Evolutionary conservation across 2,888 invertebrate genomes (phyloP).

Genomic region (Luperina nickerlii): DNA sequence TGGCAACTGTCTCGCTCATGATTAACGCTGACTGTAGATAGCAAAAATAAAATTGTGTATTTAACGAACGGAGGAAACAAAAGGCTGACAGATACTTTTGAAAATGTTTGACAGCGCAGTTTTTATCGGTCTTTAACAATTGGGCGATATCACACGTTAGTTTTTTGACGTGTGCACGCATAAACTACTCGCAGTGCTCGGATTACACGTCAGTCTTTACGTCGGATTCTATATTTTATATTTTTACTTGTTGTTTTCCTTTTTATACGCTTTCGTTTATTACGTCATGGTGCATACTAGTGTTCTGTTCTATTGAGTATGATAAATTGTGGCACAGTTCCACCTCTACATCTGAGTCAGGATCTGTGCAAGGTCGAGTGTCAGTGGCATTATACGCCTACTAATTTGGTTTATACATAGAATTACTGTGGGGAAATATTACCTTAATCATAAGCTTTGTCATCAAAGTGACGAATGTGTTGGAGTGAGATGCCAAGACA

Average conservation of each 20-base stretch:
- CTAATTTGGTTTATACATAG: constrained; percentile 13
- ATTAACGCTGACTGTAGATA: constrained; percentile 69
- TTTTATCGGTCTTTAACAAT: constrained; percentile 65
- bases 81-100: constrained; percentile 65
- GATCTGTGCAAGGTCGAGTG: constrained; percentile 39
- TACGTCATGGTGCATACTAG: constrained; percentile 13
- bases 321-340: constrained; percentile 16
- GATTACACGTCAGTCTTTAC: constrained; percentile 21
- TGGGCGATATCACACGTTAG: constrained; percentile 44
- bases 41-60: constrained; percentile 65
- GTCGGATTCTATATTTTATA: constrained; percentile 25
- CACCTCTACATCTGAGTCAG: constrained; percentile 36
- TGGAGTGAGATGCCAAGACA: not conserved
- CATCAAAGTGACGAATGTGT: constrained; percentile 6
- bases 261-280: constrained; percentile 7
- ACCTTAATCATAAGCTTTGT: constrained; percentile 12
- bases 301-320: constrained; percentile 16
- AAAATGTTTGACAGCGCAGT: constrained; percentile 59
- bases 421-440: constrained; percentile 13
- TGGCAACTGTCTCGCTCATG: constrained; percentile 65
- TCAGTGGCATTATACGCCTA: constrained; percentile 40
- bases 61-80: constrained; percentile 60
- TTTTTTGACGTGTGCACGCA: constrained; percentile 48
- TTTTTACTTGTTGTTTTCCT: constrained; percentile 11
- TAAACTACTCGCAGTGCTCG: constrained; percentile 42